These are phyloP conservation scores for Brachyhypopomus gauderio DNA, from an alignment of 2,113 vertebrate genomes.

Conservation along the genomic window DNA sequence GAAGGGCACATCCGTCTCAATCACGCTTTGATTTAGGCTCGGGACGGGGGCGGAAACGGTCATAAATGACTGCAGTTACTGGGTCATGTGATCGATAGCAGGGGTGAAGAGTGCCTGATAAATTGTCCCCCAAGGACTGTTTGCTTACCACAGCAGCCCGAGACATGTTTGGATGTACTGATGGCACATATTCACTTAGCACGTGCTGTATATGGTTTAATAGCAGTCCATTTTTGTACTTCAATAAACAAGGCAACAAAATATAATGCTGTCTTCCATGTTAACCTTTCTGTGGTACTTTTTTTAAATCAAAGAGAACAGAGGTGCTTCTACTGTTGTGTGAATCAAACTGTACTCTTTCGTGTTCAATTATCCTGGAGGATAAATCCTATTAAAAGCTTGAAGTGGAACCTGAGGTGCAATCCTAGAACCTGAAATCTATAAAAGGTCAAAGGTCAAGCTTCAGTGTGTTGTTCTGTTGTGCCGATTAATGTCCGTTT, in stretches of 20 bases:
- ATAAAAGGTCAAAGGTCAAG: slow-evolving; percentile 10
- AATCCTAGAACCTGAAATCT: slow-evolving; percentile 7
- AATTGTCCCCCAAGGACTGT: slow-evolving; percentile 8
- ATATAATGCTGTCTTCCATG: background rate
- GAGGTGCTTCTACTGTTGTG: background rate
- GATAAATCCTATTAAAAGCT: slow-evolving; percentile 21
- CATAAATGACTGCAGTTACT: slow-evolving; percentile 40
- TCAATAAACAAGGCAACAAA: background rate
- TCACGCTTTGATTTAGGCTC: slow-evolving; percentile 35
- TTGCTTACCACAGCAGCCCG: slow-evolving; percentile 2
- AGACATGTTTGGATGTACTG: background rate
- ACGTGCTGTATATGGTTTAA: background rate
- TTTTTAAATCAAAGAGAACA: background rate
- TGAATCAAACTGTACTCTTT: slow-evolving; percentile 3
- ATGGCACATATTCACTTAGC: slow-evolving; percentile 17
- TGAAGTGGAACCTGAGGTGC: background rate
- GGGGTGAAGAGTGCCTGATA: slow-evolving; percentile 38
- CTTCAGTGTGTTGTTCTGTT: background rate
- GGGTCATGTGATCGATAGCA: slow-evolving; percentile 50
- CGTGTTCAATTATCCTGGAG: slow-evolving; percentile 18
- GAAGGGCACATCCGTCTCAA: slow-evolving; percentile 34
- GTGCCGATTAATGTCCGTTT: background rate
- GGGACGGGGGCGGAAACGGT: slow-evolving; percentile 35
- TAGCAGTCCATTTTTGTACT: background rate
- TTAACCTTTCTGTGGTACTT: background rate